Evolutionary conservation across 2,113 vertebrate genomes (phyloP).

Genomic region (Hipposideros armiger): DNA sequence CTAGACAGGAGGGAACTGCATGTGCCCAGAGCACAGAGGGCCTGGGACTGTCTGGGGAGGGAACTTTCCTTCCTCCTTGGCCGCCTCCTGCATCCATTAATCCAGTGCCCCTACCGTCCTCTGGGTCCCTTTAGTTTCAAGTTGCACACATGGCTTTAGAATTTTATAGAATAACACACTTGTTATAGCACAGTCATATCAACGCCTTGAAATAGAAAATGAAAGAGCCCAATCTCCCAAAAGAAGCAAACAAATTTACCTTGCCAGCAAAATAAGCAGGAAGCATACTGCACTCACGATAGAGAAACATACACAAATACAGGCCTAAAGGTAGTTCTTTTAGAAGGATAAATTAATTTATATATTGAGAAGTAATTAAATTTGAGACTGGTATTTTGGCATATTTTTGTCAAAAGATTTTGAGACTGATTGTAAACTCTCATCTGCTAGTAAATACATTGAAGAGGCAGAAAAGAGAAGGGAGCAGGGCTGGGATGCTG

Average conservation of each 20-base stretch:
- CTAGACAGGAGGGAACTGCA: background rate
- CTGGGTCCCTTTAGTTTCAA: background rate
- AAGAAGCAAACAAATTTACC: constrained; percentile 36
- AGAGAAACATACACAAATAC: constrained; percentile 15
- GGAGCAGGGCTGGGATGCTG: too few species aligned
- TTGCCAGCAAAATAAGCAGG: background rate
- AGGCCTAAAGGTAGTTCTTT: background rate
- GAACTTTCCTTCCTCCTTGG: background rate
- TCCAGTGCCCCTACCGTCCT: background rate
- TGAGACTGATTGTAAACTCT: background rate
- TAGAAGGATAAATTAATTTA: background rate
- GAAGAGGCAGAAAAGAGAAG: background rate
- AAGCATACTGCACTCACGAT: background rate
- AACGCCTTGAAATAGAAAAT: constrained; percentile 18
- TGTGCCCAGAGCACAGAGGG: background rate
- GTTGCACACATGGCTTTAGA: background rate
- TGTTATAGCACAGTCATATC: background rate
- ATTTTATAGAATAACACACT: background rate
- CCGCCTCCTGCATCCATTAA: background rate
- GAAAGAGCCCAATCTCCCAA: background rate
- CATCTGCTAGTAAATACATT: background rate
- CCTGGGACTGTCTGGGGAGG: background rate
- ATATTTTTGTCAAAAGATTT: background rate
- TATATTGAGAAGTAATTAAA: constrained; percentile 5
- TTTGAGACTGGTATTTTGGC: background rate